Percentiles rank a stretch among this genome's conserved stretches.
Conservation (phyloP, 2,113 vertebrate species). For the Hylia prasina region DNA sequence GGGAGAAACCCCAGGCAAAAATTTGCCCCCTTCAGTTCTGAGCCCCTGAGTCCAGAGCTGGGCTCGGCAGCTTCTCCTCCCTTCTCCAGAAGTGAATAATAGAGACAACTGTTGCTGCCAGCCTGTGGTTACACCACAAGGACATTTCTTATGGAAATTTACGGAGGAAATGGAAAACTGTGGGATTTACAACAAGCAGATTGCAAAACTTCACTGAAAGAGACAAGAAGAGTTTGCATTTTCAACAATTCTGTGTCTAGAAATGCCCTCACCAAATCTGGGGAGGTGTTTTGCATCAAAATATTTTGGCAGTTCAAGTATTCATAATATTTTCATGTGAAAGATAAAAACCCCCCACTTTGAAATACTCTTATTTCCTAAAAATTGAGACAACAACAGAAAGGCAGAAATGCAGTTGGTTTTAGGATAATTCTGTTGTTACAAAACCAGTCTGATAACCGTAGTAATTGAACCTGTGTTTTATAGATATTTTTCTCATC, state of each 20-base stretch:
- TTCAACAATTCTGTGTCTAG: neutral
- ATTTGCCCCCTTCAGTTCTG: neutral
- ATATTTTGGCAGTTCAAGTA: neutral
- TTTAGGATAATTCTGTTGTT: neutral
- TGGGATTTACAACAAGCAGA: neutral
- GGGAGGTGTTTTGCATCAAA: neutral
- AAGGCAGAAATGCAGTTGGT: neutral
- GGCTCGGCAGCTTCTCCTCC: neutral
- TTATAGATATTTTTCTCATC: neutral
- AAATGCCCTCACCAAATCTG: neutral
- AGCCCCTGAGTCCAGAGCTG: neutral
- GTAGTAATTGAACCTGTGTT: fast-evolving
- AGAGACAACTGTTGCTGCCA: slow-evolving; percentile 33
- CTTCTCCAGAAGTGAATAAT: neutral
- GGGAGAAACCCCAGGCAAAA: neutral
- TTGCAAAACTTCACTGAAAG: neutral
- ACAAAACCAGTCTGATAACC: neutral
- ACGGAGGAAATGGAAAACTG: neutral
- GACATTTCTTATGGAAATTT: neutral
- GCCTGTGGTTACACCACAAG: neutral
- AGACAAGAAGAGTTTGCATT: neutral
- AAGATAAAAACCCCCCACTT: neutral
- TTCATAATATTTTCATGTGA: neutral
- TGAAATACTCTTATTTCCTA: neutral
- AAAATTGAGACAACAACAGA: neutral